A percentile compares a stretch with the other conserved stretches of the same genome.
Evolutionary conservation across 2,113 vertebrate species (phyloP).

Genomic region (Microcebus griseorufus): DNA sequence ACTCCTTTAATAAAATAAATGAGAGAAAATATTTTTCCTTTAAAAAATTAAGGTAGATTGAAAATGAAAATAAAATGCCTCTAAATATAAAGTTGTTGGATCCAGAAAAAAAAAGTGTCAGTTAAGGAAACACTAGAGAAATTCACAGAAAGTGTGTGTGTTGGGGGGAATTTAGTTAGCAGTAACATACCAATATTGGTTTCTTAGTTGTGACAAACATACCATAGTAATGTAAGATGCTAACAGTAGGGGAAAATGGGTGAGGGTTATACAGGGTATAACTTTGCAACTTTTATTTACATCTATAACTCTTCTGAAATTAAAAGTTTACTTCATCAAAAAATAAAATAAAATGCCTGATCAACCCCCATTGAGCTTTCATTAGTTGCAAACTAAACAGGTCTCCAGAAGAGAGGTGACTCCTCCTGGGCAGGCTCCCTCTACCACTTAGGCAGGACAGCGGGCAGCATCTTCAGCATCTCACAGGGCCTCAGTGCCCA

Average conservation of each 20-base stretch:
- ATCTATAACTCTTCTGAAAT: background rate
- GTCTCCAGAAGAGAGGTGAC: background rate
- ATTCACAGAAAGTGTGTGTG: background rate
- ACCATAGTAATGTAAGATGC: background rate
- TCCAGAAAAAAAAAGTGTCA: background rate
- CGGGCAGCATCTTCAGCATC: background rate
- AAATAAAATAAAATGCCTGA: background rate
- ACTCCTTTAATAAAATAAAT: background rate
- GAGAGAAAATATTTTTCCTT: background rate
- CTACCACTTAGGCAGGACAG: background rate
- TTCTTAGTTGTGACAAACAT: background rate
- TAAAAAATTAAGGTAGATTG: background rate
- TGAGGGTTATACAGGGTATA: background rate
- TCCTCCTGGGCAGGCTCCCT: background rate
- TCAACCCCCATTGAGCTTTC: background rate
- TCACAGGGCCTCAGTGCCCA: fast-evolving
- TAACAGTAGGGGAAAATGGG: background rate
- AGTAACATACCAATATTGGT: background rate
- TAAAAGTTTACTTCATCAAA: background rate
- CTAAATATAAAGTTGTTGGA: background rate
- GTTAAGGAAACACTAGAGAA: background rate
- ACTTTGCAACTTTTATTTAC: background rate
- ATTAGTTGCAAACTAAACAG: background rate
- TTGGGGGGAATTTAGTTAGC: background rate
- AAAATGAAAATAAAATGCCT: slow-evolving; percentile 31